Base-by-base conservation (phyloP, 2,888 invertebrate species). In the Amiota minor region DNA sequence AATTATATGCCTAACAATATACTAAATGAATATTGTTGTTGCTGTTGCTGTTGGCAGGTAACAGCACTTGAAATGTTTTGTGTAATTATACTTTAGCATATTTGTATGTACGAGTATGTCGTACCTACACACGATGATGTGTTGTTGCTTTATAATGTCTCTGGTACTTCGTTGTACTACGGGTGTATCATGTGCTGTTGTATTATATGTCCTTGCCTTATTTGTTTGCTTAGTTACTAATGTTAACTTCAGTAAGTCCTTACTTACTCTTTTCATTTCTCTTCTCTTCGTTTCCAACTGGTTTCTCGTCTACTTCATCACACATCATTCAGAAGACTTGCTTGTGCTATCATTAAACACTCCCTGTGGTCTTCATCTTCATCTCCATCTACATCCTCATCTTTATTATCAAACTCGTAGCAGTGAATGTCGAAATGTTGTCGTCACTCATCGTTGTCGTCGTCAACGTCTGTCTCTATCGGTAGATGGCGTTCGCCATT, bases 231-330 rank as follows among this genome's bases (percentile, higher is more conserved):
- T 67, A 74, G 67, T 84, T 85, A 86, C 86, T 35, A 35, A 35
- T 84, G 83, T 84, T 86, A 85, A 86, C 84, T 84, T 84, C 81
- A 85, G 86, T 83, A 83, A 83, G 86, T 83, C 82, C 86, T 59
- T 59, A 11, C 35, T 6, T 35, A 35, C 35, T 35, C 35, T 35
- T 35, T 35, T 6, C 35, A 6, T 35, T 35, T 35, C 35, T 6
- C 35, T 35, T 35, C 35, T 35, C 35, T 35, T 35, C 6, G 6
- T 35, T 35, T 6, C 35, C 35, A 35, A 6, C 35, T 35, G 35
- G 35, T 35, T 35, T 35, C 35, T 35, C 6, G 35, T 56, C 56
- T 47, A 23, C 50, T 68, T 68, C 6, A 35, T 35, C 35, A 6
- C 35, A 35, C 35, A 35, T 35, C 35, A 35, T 3, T 35, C 6